These are phyloP conservation scores for Ictalurus furcatus DNA, from an alignment of 2,113 vertebrate species.

Conservation along the genomic window DNA sequence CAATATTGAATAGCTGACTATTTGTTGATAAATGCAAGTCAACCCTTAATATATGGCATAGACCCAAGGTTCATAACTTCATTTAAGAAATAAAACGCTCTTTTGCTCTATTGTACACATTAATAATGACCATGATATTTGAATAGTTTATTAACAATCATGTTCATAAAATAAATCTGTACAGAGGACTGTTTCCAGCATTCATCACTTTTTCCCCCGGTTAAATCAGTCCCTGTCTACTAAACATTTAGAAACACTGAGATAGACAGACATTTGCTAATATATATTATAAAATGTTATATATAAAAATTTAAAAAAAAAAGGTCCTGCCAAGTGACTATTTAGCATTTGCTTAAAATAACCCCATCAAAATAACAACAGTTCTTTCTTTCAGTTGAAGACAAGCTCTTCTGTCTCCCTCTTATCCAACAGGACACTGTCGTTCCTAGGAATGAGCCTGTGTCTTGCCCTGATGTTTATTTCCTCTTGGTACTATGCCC, in stretches of 20 bases:
- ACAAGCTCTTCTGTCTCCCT: background rate
- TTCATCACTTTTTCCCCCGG: too few relatives aligned
- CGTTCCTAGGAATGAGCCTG: slow-evolving; percentile 96
- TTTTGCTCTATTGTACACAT: background rate
- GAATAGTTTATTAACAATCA: background rate
- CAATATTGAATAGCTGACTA: too few relatives aligned
- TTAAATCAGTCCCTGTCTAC: background rate
- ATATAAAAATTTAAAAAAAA: background rate
- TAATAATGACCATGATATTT: background rate
- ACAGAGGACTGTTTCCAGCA: too few relatives aligned
- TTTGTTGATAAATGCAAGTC: too few relatives aligned
- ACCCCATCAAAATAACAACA: background rate
- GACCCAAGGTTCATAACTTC: background rate
- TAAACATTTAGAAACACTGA: background rate
- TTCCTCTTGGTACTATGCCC: slow-evolving; percentile 95
- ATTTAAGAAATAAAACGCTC: background rate
- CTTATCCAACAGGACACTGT: slow-evolving; percentile 81
- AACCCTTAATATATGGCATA: background rate
- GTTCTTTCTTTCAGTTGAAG: background rate
- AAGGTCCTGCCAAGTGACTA: background rate
- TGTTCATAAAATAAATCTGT: background rate
- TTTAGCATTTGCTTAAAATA: background rate
- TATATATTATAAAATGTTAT: background rate
- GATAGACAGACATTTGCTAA: background rate
- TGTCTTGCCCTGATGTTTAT: slow-evolving; percentile 97